Evolutionary conservation across 2,888 invertebrate genomes (phyloP).

Genomic region (Oithona nana): DNA sequence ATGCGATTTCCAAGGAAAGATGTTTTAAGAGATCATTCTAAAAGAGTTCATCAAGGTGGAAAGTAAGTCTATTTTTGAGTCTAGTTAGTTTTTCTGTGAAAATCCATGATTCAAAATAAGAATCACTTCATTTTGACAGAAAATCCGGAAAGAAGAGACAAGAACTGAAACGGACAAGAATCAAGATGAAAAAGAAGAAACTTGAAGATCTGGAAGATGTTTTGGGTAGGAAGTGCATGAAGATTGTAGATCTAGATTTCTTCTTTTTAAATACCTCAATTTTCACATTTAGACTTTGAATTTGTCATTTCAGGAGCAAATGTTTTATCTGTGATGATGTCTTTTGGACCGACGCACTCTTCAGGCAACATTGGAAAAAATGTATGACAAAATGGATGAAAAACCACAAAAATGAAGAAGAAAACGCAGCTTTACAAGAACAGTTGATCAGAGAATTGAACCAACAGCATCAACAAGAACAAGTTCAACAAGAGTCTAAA

Average conservation of each 20-base stretch:
- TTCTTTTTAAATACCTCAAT: not conserved
- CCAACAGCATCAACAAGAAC: not conserved
- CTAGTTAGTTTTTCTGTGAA: too few species aligned
- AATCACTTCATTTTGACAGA: too few species aligned
- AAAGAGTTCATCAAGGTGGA: not conserved
- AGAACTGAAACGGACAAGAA: too few species aligned
- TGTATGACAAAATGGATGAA: not conserved
- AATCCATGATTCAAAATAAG: too few species aligned
- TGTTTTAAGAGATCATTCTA: not conserved
- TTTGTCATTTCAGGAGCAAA: not conserved
- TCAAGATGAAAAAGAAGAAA: too few species aligned
- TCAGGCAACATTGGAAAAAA: not conserved
- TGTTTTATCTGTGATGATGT: not conserved
- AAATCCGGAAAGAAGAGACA: too few species aligned
- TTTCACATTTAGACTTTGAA: not conserved
- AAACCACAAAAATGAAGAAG: not conserved
- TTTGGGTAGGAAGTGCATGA: too few species aligned
- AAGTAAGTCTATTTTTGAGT: not conserved
- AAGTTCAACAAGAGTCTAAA: not conserved
- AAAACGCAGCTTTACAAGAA: not conserved
- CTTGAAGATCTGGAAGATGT: too few species aligned
- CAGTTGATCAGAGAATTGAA: not conserved
- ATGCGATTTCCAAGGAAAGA: not conserved
- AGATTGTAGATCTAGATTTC: too few species aligned
- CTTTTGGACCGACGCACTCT: not conserved